A percentile compares a stretch with the other conserved stretches of the same genome.
phyloP scores from a whole-genome alignment of 2,888 invertebrate species.

The Agrotis exclamationis region DNA sequence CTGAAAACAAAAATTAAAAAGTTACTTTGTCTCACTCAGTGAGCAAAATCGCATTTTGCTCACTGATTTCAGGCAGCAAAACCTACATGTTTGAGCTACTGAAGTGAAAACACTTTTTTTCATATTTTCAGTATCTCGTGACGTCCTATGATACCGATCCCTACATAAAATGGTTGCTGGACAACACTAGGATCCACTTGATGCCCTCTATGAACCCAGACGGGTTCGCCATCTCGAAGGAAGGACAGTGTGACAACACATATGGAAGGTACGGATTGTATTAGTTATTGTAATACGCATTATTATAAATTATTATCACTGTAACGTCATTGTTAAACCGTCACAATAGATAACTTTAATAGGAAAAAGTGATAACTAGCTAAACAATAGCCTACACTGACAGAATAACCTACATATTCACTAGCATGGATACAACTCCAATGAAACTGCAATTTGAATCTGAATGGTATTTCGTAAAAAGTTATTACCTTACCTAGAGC shows the following conservation, averaged over 20 bases:
- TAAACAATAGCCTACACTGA: conserved; percentile 28
- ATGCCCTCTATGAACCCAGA: conserved; percentile 99
- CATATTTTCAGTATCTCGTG: conserved; percentile 94
- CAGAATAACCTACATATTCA: conserved; percentile 53
- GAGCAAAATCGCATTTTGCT: no score
- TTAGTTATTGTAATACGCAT: not conserved
- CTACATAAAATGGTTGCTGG: conserved; percentile 97
- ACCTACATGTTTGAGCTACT: no score
- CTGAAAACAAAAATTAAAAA: no score
- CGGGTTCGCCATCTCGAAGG: conserved; percentile 98
- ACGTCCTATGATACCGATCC: conserved; percentile 95
- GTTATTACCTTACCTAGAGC: conserved; percentile 15
- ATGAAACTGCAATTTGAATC: conserved; percentile 32
- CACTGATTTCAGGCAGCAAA: no score
- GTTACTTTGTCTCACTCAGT: no score
- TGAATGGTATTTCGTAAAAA: conserved; percentile 23
- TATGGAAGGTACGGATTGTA: conserved; percentile 93
- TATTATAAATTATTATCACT: not conserved
- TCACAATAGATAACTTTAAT: not conserved
- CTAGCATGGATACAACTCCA: conserved; percentile 37
- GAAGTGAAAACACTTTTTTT: not conserved
- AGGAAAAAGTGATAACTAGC: conserved; percentile 21
- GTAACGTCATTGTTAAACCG: conserved; percentile 14
- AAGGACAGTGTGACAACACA: conserved; percentile 96
- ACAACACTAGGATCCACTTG: conserved; percentile 98